Evolutionary conservation across 1,140 invertebrate genomes (phyloP).

Genomic region (Nomia melanderi): DNA sequence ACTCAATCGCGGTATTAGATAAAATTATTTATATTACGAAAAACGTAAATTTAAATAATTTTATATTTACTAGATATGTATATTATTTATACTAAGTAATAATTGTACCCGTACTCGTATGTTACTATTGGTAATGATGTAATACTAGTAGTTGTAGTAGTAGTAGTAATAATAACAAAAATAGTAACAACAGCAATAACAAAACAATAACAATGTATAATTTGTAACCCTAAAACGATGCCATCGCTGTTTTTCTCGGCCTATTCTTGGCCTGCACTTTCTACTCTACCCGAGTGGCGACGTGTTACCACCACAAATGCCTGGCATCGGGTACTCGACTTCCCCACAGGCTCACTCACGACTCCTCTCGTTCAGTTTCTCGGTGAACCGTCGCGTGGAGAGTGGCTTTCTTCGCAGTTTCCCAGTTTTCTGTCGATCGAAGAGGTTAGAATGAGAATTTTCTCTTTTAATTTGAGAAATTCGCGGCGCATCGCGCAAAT

Average conservation of each 20-base stretch:
- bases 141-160: no score
- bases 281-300: conserved; percentile 28
- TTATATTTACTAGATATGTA: neutral
- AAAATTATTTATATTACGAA: no score
- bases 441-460: conserved; percentile 45
- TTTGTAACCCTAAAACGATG: neutral
- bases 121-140: neutral
- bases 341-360: conserved; percentile 22
- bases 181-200: no score
- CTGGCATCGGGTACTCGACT: conserved; percentile 6
- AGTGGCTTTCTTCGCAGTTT: conserved; percentile 41
- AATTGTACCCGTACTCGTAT: neutral
- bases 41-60: no score
- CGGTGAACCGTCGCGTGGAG: conserved; percentile 28
- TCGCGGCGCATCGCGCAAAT: neutral
- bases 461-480: neutral
- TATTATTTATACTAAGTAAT: neutral
- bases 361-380: conserved; percentile 44
- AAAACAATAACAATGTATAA: neutral
- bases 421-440: conserved; percentile 20
- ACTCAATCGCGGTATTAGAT: no score
- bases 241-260: neutral
- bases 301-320: conserved; percentile 26
- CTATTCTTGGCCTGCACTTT: conserved; percentile 25
- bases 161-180: no score